Percentiles rank a stretch among this genome's conserved stretches.
These are phyloP conservation scores for Isurus oxyrinchus DNA, from an alignment of 2,113 vertebrate species.

Conservation along the genomic window DNA sequence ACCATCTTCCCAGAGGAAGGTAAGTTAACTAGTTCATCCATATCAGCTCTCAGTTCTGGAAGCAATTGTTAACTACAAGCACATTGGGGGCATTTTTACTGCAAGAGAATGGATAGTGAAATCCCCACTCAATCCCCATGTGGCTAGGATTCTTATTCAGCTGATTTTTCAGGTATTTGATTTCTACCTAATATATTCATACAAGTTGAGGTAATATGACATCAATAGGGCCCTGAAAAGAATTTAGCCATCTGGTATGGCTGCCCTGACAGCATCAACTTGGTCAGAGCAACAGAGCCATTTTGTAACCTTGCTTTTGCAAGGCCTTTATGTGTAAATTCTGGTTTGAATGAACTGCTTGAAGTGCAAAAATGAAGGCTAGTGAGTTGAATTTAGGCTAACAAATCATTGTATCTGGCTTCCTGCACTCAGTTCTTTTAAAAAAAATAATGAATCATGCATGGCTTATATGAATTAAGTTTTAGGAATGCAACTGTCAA, in stretches of 20 bases:
- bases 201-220: not conserved
- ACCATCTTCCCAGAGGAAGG: not conserved
- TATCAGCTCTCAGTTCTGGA: not conserved
- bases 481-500: not conserved
- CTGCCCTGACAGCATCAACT: not conserved
- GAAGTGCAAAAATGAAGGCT: not conserved
- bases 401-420: not conserved
- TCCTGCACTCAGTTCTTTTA: not conserved
- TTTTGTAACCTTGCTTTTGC: not conserved
- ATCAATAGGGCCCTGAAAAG: not conserved
- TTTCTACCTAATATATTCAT: too few relatives aligned
- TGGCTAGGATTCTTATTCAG: too few relatives aligned
- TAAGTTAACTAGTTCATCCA: not conserved
- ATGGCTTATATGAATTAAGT: not conserved
- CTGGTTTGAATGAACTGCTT: not conserved
- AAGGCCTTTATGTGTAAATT: not conserved
- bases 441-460: not conserved
- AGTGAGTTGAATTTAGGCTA: not conserved
- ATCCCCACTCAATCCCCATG: too few relatives aligned
- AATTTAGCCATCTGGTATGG: not conserved
- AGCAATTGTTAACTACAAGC: not conserved
- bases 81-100: not conserved
- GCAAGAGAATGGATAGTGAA: too few relatives aligned
- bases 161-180: too few relatives aligned
- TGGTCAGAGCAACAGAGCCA: not conserved